A percentile compares a stretch with the other conserved stretches of the same genome.
phyloP scores from a whole-genome alignment of 2,888 invertebrate species.

The Lysandra bellargus region DNA sequence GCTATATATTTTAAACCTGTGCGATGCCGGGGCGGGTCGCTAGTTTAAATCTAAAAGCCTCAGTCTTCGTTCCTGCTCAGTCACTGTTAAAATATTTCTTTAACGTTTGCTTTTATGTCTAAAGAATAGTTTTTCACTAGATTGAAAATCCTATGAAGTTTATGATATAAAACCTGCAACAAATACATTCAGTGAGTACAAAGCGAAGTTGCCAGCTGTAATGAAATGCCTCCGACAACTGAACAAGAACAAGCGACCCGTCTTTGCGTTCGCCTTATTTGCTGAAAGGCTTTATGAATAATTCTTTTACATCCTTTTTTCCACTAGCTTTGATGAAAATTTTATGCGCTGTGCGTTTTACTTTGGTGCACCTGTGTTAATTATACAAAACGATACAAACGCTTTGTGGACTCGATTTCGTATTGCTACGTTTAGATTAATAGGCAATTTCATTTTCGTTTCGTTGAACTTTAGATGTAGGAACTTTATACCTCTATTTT shows the following conservation, averaged over 20 bases:
- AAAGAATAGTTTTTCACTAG: neutral
- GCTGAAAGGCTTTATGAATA: slow-evolving; percentile 57
- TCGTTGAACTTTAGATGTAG: neutral
- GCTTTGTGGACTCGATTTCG: neutral
- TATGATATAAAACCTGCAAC: slow-evolving; percentile 10
- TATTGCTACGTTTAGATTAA: neutral
- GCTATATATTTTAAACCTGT: too few species aligned
- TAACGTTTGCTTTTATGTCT: neutral
- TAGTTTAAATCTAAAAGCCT: neutral
- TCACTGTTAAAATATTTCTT: neutral
- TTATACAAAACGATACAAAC: slow-evolving; percentile 13
- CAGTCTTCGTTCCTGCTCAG: neutral
- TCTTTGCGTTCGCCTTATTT: slow-evolving; percentile 46
- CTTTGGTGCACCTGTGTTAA: slow-evolving; percentile 24
- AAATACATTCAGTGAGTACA: slow-evolving; percentile 16
- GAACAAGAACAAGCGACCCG: slow-evolving; percentile 34
- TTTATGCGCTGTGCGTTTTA: slow-evolving; percentile 43
- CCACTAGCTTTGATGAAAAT: slow-evolving; percentile 49
- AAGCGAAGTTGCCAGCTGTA: slow-evolving; percentile 18
- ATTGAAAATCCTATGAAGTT: slow-evolving; percentile 1
- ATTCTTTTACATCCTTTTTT: slow-evolving; percentile 54
- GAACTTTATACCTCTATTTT: neutral
- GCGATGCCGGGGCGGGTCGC: too few species aligned
- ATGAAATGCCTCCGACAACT: slow-evolving; percentile 27
- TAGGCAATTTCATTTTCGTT: neutral